Evolutionary conservation across 2,797 vertebrate species (phyloP), one percentile per base, ranked within the genome.

Genomic region (Cyprinella venusta): DNA sequence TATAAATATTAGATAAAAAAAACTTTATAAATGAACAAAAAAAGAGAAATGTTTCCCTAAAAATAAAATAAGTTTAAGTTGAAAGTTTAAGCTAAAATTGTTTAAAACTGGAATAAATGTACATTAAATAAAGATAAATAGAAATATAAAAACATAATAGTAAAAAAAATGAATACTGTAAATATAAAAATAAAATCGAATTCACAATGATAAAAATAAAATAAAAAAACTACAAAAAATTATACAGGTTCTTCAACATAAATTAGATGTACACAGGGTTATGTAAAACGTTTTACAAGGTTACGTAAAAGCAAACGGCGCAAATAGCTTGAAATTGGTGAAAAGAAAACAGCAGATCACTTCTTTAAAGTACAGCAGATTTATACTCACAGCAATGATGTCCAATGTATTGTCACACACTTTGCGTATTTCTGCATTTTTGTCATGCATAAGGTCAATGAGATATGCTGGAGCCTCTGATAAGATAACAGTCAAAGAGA

Each of bases 371-470:
- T 61, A 3, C 0, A 38, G 4, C 12, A 45, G 8, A 19, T 40
- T 74, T 54, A 61, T 85, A 95, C 97, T 91, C 92, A 98, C 97
- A 69, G 96, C 95, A 54, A 98, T 97, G 86, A 98, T 97, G 80
- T 98, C 97, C 91, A 98, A 92, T 0, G 96, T 98, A 91, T 96
- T 97, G 92, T 96, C 94, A 84, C 97, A 98, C 72, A 98, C 96
- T 91, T 96, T 97, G 42, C 96, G 93, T 80, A 98, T 98, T 90
- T 97, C 96, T 0, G 94, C 89, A 42, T 98, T 98, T 91, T 95
- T 97, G 75, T 98, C 96, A 1, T 98, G 96, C 97, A 98, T 97
- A 90, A 98, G 92, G 88, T 97, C 96, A 82, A 98, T 96, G 50
- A 98, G 95, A 88, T 98, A 98, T 0, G 95, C 96, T 2, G 96